Percentiles rank a stretch among this genome's conserved stretches.
Evolutionary conservation across 2,797 vertebrate species (phyloP).

Genomic region (Craterocephalus amniculus): DNA sequence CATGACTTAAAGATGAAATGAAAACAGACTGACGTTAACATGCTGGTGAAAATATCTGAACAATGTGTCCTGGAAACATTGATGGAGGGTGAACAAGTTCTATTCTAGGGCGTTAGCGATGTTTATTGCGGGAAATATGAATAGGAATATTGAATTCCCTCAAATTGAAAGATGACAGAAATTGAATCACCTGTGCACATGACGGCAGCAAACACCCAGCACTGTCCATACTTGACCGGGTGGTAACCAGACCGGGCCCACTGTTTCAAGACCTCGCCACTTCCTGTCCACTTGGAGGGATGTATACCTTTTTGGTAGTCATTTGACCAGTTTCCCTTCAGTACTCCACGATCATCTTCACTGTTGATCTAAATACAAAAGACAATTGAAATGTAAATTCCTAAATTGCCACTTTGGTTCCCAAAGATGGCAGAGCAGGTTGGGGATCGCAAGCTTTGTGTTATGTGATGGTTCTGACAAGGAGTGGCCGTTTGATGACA

Average conservation of each 20-base stretch:
- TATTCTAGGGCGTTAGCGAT: not conserved
- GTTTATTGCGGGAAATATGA: not conserved
- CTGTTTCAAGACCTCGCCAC: conserved; percentile 84
- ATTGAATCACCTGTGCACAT: conserved; percentile 89
- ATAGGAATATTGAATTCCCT: not conserved
- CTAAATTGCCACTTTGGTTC: not conserved
- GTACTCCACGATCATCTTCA: conserved; percentile 87
- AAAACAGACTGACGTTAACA: not conserved
- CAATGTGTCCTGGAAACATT: conserved; percentile 9
- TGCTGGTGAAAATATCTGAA: not conserved
- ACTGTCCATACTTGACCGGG: conserved; percentile 89
- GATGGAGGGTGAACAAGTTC: not conserved
- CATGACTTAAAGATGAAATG: conserved; percentile 80
- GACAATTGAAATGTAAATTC: not conserved
- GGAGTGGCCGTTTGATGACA: not conserved
- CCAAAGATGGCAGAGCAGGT: not conserved
- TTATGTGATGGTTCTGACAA: too few relatives aligned
- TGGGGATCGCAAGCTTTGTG: not conserved
- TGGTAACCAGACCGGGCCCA: conserved; percentile 79
- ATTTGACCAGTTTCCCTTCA: conserved; percentile 87
- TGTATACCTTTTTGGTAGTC: conserved; percentile 74
- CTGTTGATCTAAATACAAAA: conserved; percentile 83
- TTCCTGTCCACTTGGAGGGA: conserved; percentile 86
- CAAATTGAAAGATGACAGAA: not conserved
- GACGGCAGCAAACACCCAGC: conserved; percentile 92